phyloP scores from a whole-genome alignment of 2,888 invertebrate genomes.

The Tetanocera ferruginea region DNA sequence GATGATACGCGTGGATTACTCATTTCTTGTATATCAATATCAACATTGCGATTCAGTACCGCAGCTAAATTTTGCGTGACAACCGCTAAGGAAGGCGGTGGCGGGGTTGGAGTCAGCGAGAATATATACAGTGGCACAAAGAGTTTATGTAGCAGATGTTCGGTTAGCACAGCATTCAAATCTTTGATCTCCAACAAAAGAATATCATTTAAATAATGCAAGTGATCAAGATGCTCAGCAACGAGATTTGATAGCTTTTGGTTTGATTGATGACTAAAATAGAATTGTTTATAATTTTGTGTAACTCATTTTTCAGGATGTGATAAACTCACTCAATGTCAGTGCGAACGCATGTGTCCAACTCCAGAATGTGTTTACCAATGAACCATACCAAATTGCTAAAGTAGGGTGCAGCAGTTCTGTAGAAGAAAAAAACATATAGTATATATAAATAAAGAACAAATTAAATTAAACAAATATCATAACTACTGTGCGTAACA shows the following conservation, averaged over 20 bases:
- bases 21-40: constrained; percentile 74
- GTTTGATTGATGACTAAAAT: constrained; percentile 88
- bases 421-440: constrained; percentile 51
- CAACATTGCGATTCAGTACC: constrained; percentile 74
- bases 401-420: constrained; percentile 98
- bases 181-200: constrained; percentile 91
- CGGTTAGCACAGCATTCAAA: constrained; percentile 92
- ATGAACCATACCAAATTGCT: constrained; percentile 99
- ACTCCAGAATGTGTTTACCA: constrained; percentile 95
- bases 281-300: constrained; percentile 32
- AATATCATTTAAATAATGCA: constrained; percentile 98
- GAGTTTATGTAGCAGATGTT: constrained; percentile 92
- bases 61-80: constrained; percentile 77
- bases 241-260: constrained; percentile 93
- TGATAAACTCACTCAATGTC: constrained; percentile 85
- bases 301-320: background rate
- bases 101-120: constrained; percentile 78
- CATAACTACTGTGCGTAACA: too few species aligned
- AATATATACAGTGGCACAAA: constrained; percentile 94
- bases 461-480: background rate
- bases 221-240: constrained; percentile 96
- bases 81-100: constrained; percentile 72
- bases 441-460: background rate
- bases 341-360: constrained; percentile 94
- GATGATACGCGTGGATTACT: constrained; percentile 84